These are phyloP conservation scores for Argyra leucocephala DNA, from an alignment of 2,888 invertebrate genomes.

Conservation along the genomic window DNA sequence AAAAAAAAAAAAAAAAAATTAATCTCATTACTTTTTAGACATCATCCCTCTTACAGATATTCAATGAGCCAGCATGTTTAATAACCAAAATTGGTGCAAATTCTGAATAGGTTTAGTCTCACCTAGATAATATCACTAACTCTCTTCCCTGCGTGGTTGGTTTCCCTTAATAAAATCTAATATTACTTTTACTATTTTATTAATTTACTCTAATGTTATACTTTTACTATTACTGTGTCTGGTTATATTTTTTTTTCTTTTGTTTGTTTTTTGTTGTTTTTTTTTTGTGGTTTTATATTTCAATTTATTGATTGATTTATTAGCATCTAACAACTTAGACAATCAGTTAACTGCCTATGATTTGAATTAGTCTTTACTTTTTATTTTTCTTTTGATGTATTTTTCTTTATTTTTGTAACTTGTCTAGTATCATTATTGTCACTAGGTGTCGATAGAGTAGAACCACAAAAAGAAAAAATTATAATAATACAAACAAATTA, in stretches of 20 bases:
- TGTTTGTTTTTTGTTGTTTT: background rate
- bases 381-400: background rate
- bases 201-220: no score
- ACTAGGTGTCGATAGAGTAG: no score
- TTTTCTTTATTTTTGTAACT: background rate
- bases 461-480: no score
- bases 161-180: no score
- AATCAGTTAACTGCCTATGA: slow-evolving; percentile 1
- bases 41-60: no score
- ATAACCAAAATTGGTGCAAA: no score
- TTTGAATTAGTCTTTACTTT: background rate
- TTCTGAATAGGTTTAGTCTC: background rate
- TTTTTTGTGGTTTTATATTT: background rate
- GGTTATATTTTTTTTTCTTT: background rate
- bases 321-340: slow-evolving; percentile 4
- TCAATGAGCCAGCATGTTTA: no score
- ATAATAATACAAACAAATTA: no score
- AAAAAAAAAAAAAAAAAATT: no score
- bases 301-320: slow-evolving; percentile 4
- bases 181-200: no score
- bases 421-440: background rate
- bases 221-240: background rate
- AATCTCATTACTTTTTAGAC: no score
- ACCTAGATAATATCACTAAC: background rate
- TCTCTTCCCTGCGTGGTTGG: background rate